Evolutionary conservation across 2,797 vertebrate species (phyloP).

Genomic region (Triplophysa yarkandensis): DNA sequence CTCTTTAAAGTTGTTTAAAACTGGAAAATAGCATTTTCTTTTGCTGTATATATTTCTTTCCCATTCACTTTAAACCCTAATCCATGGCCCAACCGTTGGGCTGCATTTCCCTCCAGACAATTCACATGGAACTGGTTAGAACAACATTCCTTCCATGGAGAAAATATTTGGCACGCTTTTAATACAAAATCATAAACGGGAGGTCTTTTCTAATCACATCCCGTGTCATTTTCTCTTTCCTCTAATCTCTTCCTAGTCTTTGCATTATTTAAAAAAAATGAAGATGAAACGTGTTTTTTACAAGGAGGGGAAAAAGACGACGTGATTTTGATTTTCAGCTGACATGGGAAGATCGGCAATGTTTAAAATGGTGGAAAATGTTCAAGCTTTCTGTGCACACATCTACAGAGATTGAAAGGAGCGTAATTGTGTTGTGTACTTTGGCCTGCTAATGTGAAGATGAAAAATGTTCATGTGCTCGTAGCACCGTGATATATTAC

Average conservation of each 20-base stretch:
- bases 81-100: conserved; percentile 68
- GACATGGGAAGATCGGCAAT: conserved; percentile 48
- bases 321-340: conserved; percentile 49
- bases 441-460: conserved; percentile 46
- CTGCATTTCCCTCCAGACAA: conserved; percentile 74
- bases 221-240: conserved; percentile 71
- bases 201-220: conserved; percentile 79
- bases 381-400: conserved; percentile 44
- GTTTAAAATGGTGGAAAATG: conserved; percentile 59
- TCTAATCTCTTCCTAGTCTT: conserved; percentile 69
- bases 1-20: conserved; percentile 44
- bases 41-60: conserved; percentile 65
- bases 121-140: conserved; percentile 85
- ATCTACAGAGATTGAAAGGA: conserved; percentile 38
- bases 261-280: conserved; percentile 53
- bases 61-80: conserved; percentile 70
- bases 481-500: conserved; percentile 48
- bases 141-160: conserved; percentile 83
- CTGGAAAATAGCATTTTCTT: conserved; percentile 55
- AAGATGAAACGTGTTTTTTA: conserved; percentile 31
- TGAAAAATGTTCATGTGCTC: conserved; percentile 48
- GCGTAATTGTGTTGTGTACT: conserved; percentile 56
- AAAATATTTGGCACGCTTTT: conserved; percentile 79
- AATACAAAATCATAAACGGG: conserved; percentile 80
- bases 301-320: conserved; percentile 19